Base-by-base conservation (phyloP, 2,888 invertebrate genomes). In the Rhorus exstirpatorius region DNA sequence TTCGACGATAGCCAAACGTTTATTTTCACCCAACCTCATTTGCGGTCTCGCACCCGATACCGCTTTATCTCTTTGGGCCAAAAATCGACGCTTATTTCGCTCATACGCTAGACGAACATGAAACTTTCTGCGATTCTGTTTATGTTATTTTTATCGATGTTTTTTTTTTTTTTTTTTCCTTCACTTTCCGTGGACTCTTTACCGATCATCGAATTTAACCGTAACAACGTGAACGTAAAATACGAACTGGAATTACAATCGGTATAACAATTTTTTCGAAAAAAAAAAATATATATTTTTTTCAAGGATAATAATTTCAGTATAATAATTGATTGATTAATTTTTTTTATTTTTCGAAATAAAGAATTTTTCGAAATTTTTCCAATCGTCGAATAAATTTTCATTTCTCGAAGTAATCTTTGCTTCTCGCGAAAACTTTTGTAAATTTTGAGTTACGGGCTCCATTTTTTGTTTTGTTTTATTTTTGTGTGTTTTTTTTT, bases 11-110 rank as follows among this genome's bases (percentile, higher is more conserved):
- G 51, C 53, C 70, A 24, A 67, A 70, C 38, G 55, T 76, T 76
- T 76, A 76, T 81, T 76, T 81, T 71, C 49, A 63, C 65, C 68
- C 55, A 7, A 44, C 14, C 44, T 24, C 38, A 14, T 26, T 24
- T 55, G 17, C 51, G n/a, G n/a, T 51, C 19, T 58, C 44, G 63
- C 26, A 14, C 35, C 31, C 75, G 63, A 80, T 55, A 76, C 58
- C 38, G 60, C 67, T 51, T 51, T 74, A 74, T 81, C 81, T 72
- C 67, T 68, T 79, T 63, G 72, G 51, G 63, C 79, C 81, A 46
- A 74, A 81, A 79, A 81, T 19, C 44, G 44, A 26, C 41, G 17
- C 19, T 12, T 8, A n/a, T 67, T 46, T 60, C 38, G 31, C 61
- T 19, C 51, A 61, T 68, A 51, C 31, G 17, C 38, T 55, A n/a